These are phyloP conservation scores for Corythornis vintsioides DNA, from an alignment of 2,113 vertebrate species.

Conservation along the genomic window DNA sequence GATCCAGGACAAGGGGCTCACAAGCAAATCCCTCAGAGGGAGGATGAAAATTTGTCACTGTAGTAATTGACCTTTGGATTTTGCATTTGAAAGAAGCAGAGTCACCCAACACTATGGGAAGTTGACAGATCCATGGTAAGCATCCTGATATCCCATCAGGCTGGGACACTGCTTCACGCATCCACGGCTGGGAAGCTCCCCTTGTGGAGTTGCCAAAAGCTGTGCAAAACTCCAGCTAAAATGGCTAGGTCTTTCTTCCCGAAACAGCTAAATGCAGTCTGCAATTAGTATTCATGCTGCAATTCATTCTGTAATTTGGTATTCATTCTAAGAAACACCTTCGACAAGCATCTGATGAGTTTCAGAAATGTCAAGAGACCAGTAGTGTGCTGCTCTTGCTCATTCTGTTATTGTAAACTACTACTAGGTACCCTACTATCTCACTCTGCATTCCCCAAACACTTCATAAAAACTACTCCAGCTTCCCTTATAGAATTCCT, in stretches of 20 bases:
- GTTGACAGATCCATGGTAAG: background rate
- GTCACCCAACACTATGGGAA: background rate
- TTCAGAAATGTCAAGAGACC: background rate
- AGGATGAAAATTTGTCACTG: background rate
- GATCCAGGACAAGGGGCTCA: background rate
- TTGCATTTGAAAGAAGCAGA: background rate
- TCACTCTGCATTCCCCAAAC: background rate
- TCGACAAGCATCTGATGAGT: background rate
- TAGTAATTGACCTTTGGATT: background rate
- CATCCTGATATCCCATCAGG: background rate
- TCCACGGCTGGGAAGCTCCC: background rate
- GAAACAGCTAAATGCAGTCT: background rate
- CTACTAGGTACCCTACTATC: background rate
- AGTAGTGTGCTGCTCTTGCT: background rate
- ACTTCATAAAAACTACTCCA: background rate
- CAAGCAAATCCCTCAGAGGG: background rate
- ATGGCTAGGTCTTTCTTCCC: background rate
- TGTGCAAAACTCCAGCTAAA: background rate
- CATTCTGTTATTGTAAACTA: background rate
- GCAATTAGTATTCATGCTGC: too few relatives aligned
- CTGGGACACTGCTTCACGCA: background rate
- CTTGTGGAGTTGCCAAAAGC: background rate
- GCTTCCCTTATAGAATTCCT: background rate
- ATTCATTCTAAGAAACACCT: background rate
- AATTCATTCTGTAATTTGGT: background rate